Conservation (phyloP, 2,797 vertebrate species). For the Chiloscyllium punctatum region DNA sequence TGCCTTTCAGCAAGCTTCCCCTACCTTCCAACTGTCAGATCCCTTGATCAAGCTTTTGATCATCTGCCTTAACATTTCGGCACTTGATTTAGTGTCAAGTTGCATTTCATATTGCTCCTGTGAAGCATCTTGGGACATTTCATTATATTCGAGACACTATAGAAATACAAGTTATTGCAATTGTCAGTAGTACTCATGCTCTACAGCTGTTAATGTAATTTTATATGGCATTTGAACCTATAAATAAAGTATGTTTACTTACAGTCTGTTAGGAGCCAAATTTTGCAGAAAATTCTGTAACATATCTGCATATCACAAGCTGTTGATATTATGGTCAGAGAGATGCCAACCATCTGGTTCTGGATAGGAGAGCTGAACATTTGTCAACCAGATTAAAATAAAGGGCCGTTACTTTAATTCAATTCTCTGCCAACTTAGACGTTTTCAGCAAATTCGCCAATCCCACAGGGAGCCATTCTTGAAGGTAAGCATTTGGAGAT, state of each 20-base stretch:
- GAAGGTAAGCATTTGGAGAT: not conserved
- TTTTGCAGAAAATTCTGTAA: not conserved
- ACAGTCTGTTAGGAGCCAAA: not conserved
- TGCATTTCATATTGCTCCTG: not conserved
- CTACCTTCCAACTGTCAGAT: not conserved
- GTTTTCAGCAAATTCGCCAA: not conserved
- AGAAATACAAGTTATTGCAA: not conserved
- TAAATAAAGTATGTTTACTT: conserved; percentile 1
- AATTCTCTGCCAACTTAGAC: not conserved
- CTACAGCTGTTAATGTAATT: not conserved
- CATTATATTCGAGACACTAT: not conserved
- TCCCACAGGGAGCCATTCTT: not conserved
- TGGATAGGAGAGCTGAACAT: not conserved
- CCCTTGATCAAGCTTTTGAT: not conserved
- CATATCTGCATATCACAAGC: not conserved
- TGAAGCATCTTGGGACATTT: not conserved
- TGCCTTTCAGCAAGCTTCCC: not conserved
- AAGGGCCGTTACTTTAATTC: not conserved
- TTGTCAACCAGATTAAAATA: not conserved
- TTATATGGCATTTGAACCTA: not conserved
- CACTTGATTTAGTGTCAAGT: not conserved
- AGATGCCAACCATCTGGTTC: not conserved
- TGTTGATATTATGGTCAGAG: not conserved
- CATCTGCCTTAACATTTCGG: not conserved
- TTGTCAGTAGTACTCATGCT: not conserved